Evolutionary conservation across 2,797 vertebrate species (phyloP).

Genomic region (Micrastur ruficollis): DNA sequence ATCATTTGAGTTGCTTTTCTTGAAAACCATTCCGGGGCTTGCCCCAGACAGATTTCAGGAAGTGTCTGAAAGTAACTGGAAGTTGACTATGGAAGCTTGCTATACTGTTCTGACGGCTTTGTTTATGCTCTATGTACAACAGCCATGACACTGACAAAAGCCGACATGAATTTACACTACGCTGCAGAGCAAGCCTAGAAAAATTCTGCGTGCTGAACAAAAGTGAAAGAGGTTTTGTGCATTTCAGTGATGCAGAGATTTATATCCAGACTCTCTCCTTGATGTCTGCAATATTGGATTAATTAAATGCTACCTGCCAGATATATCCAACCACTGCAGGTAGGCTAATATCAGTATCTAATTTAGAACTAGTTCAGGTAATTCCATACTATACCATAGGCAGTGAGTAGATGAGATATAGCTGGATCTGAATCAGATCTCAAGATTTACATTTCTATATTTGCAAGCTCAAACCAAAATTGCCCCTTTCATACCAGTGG

Average conservation of each 20-base stretch:
- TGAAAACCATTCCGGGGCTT: background rate
- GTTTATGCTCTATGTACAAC: background rate
- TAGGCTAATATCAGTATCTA: background rate
- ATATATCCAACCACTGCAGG: background rate
- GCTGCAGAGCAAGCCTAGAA: background rate
- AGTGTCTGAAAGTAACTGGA: background rate
- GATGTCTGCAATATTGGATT: fast-evolving
- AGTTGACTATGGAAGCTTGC: background rate
- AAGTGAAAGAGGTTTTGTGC: background rate
- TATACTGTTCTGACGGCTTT: background rate
- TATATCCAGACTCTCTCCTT: background rate
- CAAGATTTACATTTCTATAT: background rate
- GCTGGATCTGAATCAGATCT: background rate
- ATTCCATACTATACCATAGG: background rate
- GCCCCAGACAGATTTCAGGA: background rate
- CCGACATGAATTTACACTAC: background rate
- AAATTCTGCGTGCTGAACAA: background rate
- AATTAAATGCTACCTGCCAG: background rate
- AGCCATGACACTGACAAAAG: background rate
- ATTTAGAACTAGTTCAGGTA: background rate
- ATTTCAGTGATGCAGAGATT: background rate
- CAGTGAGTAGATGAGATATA: background rate
- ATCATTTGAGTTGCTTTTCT: background rate
- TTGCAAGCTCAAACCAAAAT: background rate
- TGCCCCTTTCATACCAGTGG: background rate